Base-by-base conservation (phyloP, 2,113 vertebrate species). In the Cinclus mexicanus region DNA sequence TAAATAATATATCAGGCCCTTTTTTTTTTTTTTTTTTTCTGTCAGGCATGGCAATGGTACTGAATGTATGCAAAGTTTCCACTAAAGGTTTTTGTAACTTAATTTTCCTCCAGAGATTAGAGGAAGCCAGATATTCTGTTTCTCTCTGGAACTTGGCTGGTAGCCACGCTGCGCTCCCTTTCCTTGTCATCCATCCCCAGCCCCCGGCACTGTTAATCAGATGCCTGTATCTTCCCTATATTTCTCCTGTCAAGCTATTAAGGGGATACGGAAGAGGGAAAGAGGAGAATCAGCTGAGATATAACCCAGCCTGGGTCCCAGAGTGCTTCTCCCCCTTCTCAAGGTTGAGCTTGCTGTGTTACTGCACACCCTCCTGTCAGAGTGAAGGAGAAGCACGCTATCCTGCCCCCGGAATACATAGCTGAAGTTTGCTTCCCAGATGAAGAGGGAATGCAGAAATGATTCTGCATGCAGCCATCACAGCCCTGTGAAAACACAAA, bases 101-200 rank as follows among this genome's bases (percentile, higher is more conserved):
- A 96, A 97, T 97, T 98, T 97, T 95, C 94, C 97, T 96, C 97
- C 74, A 81, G 96, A 96, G 97, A 96, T 94, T 97, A 97, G 97
- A 97, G 75, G 93, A 97, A 96, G 96, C 95, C 97, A 97, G 97
- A 97, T 95, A 97, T 94, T 97, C 93, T 95, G 96, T 97, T 97
- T 96, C 97, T 96, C 47, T 74, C 96, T 97, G 93, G 94, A 97
- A 97, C 93, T 96, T 98, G 97, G 97, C 97, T 46, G 77, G 78
- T 82, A 44, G 97, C 97, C 97, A 97, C 57, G 5, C 92, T 94
- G 94, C 8, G 55, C 95, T 97, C 90, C 79, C 69, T 95, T 75
- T 77, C 93, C 79, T 35, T 94, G 92, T 97, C 94, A 95, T 95
- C 86, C 88, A 92, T 64, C 93, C 94, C 83, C 22, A 29, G 28